phyloP scores from a whole-genome alignment of 2,797 vertebrate genomes.

The Kryptolebias ocellatus region DNA sequence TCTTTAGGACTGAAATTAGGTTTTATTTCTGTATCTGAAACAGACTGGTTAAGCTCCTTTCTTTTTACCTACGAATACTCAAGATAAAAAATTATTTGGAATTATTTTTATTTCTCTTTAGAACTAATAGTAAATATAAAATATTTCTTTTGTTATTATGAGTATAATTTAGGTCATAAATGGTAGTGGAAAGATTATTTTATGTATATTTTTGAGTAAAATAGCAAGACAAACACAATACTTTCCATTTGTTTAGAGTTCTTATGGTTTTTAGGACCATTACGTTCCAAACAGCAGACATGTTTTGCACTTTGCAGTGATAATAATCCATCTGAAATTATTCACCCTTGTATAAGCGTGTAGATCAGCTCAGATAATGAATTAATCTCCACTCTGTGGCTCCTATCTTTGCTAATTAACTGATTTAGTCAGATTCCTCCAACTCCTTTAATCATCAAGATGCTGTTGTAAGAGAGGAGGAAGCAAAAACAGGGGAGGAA shows the following conservation, averaged over 20 bases:
- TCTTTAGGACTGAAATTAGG: too few species aligned
- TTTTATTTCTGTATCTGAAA: too few species aligned
- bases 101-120: too few species aligned
- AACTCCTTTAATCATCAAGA: neutral
- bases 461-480: conserved; percentile 7
- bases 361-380: conserved; percentile 42
- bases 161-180: too few species aligned
- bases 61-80: too few species aligned
- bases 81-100: too few species aligned
- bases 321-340: conserved; percentile 28
- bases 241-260: neutral
- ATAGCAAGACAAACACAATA: too few species aligned
- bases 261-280: neutral
- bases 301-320: conserved; percentile 3
- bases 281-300: conserved; percentile 1
- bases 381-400: conserved; percentile 32
- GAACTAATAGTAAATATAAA: too few species aligned
- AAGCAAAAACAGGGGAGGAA: neutral
- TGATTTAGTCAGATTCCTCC: conserved; percentile 29
- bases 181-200: neutral
- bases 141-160: too few species aligned
- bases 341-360: conserved; percentile 32
- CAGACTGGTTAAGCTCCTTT: too few species aligned
- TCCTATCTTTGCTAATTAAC: conserved; percentile 44
- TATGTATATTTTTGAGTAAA: neutral